Conservation (phyloP, 2,888 invertebrate species). For the Caenorhabditis wallacei region DNA sequence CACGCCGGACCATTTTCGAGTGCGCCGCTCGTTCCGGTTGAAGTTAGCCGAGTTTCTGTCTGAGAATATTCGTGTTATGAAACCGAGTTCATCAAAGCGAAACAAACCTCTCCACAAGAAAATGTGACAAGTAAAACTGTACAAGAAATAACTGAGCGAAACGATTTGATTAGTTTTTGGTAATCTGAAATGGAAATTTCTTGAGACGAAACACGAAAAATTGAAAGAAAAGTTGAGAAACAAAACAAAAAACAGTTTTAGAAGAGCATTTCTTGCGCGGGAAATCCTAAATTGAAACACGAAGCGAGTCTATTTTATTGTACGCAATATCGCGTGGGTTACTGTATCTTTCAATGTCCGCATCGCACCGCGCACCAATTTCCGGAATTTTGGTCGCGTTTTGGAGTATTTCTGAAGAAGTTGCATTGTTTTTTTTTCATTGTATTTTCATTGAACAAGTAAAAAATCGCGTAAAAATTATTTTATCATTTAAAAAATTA, state of each 20-base stretch:
- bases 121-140: constrained; percentile 6
- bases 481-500: no score
- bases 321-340: constrained; percentile 2
- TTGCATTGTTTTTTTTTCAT: no score
- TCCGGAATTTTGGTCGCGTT: not conserved
- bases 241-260: not conserved
- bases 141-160: constrained; percentile 29
- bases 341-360: constrained; percentile 21
- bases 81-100: not conserved
- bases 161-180: constrained; percentile 29
- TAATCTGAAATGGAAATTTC: not conserved
- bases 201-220: not conserved
- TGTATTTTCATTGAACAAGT: no score
- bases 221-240: not conserved
- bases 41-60: not conserved
- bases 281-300: constrained; percentile 16
- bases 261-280: not conserved
- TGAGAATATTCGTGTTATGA: not conserved
- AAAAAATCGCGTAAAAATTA: no score
- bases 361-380: not conserved
- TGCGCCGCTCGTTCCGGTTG: constrained; percentile 38
- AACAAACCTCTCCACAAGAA: constrained; percentile 19
- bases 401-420: no score
- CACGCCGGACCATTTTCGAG: constrained; percentile 62
- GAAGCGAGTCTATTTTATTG: not conserved